Conservation (phyloP, 2,888 invertebrate genomes). For the Tetramorium bicarinatum region DNA sequence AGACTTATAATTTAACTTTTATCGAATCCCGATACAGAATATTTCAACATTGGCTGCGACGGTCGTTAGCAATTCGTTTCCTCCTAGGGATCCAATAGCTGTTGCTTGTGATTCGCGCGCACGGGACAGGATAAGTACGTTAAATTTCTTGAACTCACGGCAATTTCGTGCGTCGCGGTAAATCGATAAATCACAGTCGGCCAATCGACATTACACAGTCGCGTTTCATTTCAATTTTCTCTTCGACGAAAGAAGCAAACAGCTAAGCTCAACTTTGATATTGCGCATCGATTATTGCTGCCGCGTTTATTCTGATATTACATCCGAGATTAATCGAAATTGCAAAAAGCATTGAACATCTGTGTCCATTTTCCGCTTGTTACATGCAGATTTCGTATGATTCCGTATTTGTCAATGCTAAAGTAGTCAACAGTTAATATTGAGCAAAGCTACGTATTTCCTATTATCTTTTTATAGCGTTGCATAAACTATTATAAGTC, state of each 20-base stretch:
- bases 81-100: slow-evolving; percentile 24
- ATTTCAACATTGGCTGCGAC: slow-evolving; percentile 43
- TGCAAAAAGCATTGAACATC: slow-evolving; percentile 20
- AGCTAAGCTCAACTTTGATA: neutral
- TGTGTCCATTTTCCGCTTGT: slow-evolving; percentile 4
- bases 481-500: neutral
- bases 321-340: slow-evolving; percentile 30
- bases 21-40: slow-evolving; percentile 39
- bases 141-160: slow-evolving; percentile 37
- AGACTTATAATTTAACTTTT: slow-evolving; percentile 48
- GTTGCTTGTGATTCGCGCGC: slow-evolving; percentile 31
- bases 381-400: neutral
- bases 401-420: slow-evolving; percentile 5
- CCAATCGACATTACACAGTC: slow-evolving; percentile 19
- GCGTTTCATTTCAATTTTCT: slow-evolving; percentile 41
- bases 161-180: slow-evolving; percentile 21
- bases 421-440: neutral
- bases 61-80: slow-evolving; percentile 50
- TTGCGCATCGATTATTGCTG: slow-evolving; percentile 19
- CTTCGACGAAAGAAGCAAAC: neutral
- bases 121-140: slow-evolving; percentile 32
- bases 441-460: neutral
- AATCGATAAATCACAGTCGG: slow-evolving; percentile 43
- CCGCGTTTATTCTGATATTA: neutral
- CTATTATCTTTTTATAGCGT: neutral